Evolutionary conservation across 2,797 vertebrate species (phyloP).

Genomic region (Hydrophis major): DNA sequence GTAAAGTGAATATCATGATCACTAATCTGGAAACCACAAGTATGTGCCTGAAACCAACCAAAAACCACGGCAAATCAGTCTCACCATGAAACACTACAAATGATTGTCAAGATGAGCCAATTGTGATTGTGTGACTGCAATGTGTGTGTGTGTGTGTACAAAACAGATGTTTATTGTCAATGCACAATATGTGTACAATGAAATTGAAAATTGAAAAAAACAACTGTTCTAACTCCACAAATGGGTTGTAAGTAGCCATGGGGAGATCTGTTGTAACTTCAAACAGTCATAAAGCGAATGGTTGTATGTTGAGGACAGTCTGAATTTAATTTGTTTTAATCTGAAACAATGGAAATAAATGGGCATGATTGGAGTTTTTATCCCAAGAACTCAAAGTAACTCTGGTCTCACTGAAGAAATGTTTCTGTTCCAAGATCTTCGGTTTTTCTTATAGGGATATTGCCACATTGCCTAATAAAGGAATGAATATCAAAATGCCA

Average conservation of each 20-base stretch:
- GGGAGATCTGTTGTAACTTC: neutral
- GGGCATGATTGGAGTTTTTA: neutral
- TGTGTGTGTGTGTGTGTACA: neutral
- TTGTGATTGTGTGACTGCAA: neutral
- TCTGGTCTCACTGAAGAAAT: conserved; percentile 8
- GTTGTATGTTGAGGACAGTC: neutral
- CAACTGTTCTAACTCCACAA: neutral
- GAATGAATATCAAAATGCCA: conserved; percentile 32
- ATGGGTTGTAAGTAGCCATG: neutral
- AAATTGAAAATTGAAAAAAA: too few species aligned
- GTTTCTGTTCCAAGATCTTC: neutral
- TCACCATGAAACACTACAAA: neutral
- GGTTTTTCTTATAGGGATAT: neutral
- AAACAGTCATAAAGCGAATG: neutral
- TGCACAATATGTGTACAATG: too few species aligned
- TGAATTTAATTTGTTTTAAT: neutral
- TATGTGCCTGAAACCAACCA: neutral
- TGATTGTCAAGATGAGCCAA: neutral
- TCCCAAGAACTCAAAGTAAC: conserved; percentile 3
- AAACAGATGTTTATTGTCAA: too few species aligned
- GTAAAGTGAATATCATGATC: neutral
- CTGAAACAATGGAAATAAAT: neutral
- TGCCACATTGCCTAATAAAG: conserved; percentile 11
- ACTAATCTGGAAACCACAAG: neutral
- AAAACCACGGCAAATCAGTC: neutral